These are phyloP conservation scores for Oriolus oriolus DNA, from an alignment of 2,113 vertebrate genomes.

Conservation along the genomic window DNA sequence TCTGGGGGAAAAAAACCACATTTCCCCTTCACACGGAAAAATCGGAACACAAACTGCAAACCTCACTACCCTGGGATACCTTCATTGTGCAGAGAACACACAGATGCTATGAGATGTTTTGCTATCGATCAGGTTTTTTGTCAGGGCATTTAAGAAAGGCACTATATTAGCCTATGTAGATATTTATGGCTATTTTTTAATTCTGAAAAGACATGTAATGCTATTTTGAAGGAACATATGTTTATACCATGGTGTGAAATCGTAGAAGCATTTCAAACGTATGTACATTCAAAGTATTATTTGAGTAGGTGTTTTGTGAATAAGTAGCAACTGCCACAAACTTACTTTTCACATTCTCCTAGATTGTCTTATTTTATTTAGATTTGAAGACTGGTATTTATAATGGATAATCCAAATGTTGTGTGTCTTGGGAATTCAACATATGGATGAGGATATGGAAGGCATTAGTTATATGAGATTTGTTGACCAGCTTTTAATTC, in stretches of 20 bases:
- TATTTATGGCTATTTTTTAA: neutral
- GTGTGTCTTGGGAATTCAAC: slow-evolving; percentile 59
- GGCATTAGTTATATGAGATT: slow-evolving; percentile 82
- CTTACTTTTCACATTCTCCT: neutral
- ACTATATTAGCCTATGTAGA: neutral
- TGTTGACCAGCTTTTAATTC: slow-evolving; percentile 86
- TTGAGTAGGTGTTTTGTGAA: neutral
- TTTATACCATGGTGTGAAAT: neutral
- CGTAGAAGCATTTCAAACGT: neutral
- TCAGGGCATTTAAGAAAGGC: neutral
- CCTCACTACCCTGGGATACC: neutral
- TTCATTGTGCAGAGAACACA: neutral
- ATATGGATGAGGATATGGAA: slow-evolving; percentile 76
- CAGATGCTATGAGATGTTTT: neutral
- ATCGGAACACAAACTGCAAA: neutral
- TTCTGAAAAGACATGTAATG: neutral
- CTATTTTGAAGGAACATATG: neutral
- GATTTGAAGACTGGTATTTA: slow-evolving; percentile 3
- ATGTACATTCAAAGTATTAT: neutral
- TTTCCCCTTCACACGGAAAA: neutral
- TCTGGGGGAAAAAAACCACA: neutral
- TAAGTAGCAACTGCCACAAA: neutral
- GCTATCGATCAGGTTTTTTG: neutral
- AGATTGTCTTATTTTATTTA: neutral
- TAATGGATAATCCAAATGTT: slow-evolving; percentile 21